Conservation (phyloP, 1,140 invertebrate species). For the Chymomyza costata region DNA sequence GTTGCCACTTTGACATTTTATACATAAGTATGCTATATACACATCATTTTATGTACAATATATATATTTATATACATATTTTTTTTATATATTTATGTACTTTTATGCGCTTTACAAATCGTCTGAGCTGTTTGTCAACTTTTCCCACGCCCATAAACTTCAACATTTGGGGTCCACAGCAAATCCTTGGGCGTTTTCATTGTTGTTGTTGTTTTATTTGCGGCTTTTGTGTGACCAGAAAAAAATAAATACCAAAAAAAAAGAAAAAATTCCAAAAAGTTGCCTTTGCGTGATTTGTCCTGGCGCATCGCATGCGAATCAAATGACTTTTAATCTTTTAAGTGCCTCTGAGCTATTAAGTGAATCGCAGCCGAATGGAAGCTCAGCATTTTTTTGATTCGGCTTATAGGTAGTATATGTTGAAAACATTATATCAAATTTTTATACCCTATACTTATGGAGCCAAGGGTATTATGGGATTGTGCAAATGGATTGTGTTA, state of each 20-base stretch:
- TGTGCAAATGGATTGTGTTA: no score
- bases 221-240: no score
- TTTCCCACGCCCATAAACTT: not conserved
- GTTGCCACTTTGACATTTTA: constrained; percentile 37
- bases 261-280: no score
- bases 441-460: no score
- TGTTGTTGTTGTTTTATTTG: no score
- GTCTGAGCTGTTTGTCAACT: constrained; percentile 40
- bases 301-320: not conserved
- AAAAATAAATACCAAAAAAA: no score
- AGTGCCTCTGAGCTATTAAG: constrained; percentile 16
- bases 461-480: no score
- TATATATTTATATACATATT: no score
- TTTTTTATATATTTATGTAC: constrained; percentile 19
- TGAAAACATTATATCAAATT: no score
- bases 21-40: constrained; percentile 25
- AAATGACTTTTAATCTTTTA: constrained; percentile 39
- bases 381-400: not conserved
- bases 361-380: not conserved
- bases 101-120: constrained; percentile 22
- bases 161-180: no score
- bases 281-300: not conserved
- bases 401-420: not conserved
- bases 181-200: no score
- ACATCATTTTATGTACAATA: no score